A percentile compares a stretch with the other conserved stretches of the same genome.
Evolutionary conservation across 2,113 vertebrate species (phyloP).

Genomic region (Choloepus hoffmanni): DNA sequence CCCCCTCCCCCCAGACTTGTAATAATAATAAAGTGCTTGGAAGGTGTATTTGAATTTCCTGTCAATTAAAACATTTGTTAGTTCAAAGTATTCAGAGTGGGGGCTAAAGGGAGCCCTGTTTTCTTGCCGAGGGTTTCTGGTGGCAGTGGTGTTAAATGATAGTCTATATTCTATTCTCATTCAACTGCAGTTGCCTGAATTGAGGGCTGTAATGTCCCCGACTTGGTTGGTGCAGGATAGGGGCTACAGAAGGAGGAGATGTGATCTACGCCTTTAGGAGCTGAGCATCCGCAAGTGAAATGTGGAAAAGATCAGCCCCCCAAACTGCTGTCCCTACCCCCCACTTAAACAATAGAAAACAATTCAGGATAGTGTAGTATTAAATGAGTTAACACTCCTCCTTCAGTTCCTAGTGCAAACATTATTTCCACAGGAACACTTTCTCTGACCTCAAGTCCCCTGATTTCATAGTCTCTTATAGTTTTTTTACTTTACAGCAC

Average conservation of each 20-base stretch:
- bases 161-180: neutral
- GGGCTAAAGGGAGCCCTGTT: slow-evolving; percentile 77
- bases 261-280: neutral
- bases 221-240: neutral
- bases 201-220: neutral
- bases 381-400: neutral
- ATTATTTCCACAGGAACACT: neutral
- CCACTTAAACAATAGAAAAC: neutral
- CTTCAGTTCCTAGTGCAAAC: neutral
- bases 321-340: no score
- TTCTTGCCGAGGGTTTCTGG: slow-evolving; percentile 61
- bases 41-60: slow-evolving; percentile 86
- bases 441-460: neutral
- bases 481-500: neutral
- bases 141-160: neutral
- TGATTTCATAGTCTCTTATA: neutral
- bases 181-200: neutral
- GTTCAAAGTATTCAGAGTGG: slow-evolving; percentile 68
- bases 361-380: neutral
- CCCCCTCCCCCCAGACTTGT: neutral
- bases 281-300: neutral
- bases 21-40: slow-evolving; percentile 79
- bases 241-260: neutral
- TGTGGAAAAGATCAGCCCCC: neutral
- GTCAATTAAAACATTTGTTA: slow-evolving; percentile 79